Conservation (phyloP, 2,888 invertebrate genomes). For the Coecobrya sp. region DNA sequence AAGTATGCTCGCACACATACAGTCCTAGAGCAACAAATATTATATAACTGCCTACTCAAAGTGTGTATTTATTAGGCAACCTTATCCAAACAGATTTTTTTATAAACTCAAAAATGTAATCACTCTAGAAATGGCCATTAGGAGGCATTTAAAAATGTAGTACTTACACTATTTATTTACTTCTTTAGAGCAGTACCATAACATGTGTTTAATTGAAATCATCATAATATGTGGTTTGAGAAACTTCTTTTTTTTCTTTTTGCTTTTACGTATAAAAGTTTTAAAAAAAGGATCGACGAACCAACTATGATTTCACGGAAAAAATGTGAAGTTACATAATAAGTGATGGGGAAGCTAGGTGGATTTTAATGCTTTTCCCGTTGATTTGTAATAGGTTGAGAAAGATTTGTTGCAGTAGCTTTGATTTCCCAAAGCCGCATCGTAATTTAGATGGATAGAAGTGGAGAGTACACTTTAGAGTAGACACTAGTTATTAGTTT, state of each 20-base stretch:
- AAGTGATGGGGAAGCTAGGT: background rate
- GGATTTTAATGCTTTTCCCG: constrained; percentile 41
- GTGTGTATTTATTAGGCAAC: constrained; percentile 23
- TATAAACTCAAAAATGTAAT: constrained; percentile 8
- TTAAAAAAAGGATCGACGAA: background rate
- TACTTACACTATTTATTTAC: background rate
- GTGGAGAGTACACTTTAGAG: background rate
- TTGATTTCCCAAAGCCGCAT: constrained; percentile 61
- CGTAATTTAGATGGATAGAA: constrained; percentile 67
- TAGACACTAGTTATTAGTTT: background rate
- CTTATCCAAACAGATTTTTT: constrained; percentile 39
- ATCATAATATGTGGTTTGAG: constrained; percentile 4
- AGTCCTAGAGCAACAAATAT: background rate
- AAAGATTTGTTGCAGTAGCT: constrained; percentile 51
- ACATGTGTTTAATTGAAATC: constrained; percentile 31
- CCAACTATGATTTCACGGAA: background rate
- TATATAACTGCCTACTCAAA: background rate
- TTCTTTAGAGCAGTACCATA: background rate
- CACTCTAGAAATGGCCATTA: constrained; percentile 38
- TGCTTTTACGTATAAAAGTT: background rate
- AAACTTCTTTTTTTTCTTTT: background rate
- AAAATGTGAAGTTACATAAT: constrained; percentile 24
- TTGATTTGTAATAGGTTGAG: constrained; percentile 49
- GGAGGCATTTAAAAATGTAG: background rate
- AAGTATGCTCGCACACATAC: background rate